Percentiles rank a stretch among this genome's conserved stretches.
Evolutionary conservation across 1,140 invertebrate species (phyloP).

Genomic region (Pogonus chalceus): DNA sequence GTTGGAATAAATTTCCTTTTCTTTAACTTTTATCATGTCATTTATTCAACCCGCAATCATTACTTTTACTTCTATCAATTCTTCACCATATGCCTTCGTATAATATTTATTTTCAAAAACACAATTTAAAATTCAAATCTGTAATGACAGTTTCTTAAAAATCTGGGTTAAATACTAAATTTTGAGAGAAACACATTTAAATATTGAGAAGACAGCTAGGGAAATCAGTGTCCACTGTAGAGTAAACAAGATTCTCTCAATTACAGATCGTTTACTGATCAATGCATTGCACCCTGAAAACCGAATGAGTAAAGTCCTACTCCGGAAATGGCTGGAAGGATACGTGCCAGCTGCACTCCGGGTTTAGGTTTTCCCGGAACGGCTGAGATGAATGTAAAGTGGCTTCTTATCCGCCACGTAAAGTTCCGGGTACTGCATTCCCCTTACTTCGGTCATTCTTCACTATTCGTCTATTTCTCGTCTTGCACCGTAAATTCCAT

Average conservation of each 20-base stretch:
- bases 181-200: no score
- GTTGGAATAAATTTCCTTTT: no score
- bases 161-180: no score
- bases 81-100: no score
- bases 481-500: background rate
- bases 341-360: conserved; percentile 6
- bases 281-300: background rate
- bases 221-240: background rate
- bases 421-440: background rate
- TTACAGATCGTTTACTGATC: conserved; percentile 6
- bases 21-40: no score
- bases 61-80: no score
- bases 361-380: conserved; percentile 3
- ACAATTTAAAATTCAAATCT: no score
- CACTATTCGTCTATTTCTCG: background rate
- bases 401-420: conserved; percentile 5
- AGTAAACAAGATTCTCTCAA: conserved; percentile 6
- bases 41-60: no score
- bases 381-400: conserved; percentile 7
- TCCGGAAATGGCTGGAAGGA: conserved; percentile 2
- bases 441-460: background rate
- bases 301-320: background rate
- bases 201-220: no score
- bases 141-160: no score
- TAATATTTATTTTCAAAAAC: no score